Conservation (phyloP, 2,888 invertebrate genomes). For the Physocephala rufipes region DNA sequence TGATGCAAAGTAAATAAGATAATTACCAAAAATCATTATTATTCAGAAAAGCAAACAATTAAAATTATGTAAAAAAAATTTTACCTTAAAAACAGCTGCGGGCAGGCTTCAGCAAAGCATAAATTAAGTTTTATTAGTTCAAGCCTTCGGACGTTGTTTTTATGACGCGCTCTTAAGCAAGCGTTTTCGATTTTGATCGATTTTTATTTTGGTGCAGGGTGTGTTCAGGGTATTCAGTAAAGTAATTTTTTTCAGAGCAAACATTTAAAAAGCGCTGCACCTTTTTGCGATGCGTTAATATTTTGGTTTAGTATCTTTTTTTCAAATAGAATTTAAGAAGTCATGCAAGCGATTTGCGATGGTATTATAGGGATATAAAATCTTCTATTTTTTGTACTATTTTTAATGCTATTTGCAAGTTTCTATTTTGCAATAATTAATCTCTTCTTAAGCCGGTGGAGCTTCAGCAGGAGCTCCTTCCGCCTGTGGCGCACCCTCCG, state of each 20-base stretch:
- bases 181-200: background rate
- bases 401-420: slow-evolving; percentile 36
- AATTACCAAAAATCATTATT: slow-evolving; percentile 34
- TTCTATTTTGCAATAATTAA: slow-evolving; percentile 8
- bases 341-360: slow-evolving; percentile 7
- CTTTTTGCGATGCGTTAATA: background rate
- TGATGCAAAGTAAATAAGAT: no score
- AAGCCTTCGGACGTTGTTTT: background rate
- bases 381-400: background rate
- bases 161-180: background rate
- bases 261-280: slow-evolving; percentile 10
- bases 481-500: slow-evolving; percentile 38
- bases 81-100: slow-evolving; percentile 35
- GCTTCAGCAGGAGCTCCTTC: slow-evolving; percentile 55
- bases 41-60: slow-evolving; percentile 15
- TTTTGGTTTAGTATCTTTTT: background rate
- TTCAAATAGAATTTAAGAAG: background rate
- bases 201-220: no score
- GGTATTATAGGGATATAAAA: no score
- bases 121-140: slow-evolving; percentile 16
- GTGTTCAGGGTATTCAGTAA: no score
- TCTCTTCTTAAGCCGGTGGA: slow-evolving; percentile 3
- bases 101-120: slow-evolving; percentile 24
- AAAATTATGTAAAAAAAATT: slow-evolving; percentile 28
- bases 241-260: no score